Percentiles rank a stretch among this genome's conserved stretches.
Evolutionary conservation across 2,888 invertebrate genomes (phyloP).

Genomic region (Lasioglossum morio): DNA sequence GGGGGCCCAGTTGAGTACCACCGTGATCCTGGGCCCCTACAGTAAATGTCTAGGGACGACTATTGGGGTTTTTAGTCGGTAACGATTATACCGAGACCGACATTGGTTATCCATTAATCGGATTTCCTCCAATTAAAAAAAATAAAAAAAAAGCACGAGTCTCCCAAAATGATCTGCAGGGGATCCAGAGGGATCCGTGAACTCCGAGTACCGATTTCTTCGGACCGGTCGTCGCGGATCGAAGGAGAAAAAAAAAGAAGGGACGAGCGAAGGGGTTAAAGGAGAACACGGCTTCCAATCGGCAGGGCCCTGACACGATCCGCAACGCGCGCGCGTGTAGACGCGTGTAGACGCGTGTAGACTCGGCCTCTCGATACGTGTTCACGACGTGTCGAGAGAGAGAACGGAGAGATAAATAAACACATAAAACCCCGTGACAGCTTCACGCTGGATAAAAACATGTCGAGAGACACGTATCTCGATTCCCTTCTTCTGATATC

Average conservation of each 20-base stretch:
- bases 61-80: too few relatives aligned
- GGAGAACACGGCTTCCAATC: conserved; percentile 64
- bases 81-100: too few relatives aligned
- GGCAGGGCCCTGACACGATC: conserved; percentile 59
- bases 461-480: conserved; percentile 69
- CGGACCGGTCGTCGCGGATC: conserved; percentile 68
- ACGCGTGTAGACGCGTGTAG: conserved; percentile 36
- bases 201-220: conserved; percentile 44
- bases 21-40: too few relatives aligned
- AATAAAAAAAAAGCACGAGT: too few relatives aligned
- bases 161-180: conserved; percentile 15
- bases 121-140: too few relatives aligned
- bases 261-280: conserved; percentile 59
- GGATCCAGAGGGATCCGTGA: conserved; percentile 38
- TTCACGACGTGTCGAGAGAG: conserved; percentile 52
- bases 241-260: conserved; percentile 36
- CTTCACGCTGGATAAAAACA: conserved; percentile 78
- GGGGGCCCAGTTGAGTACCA: too few relatives aligned
- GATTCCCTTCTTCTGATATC: conserved; percentile 52
- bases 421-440: conserved; percentile 79
- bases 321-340: conserved; percentile 25
- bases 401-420: conserved; percentile 77
- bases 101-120: too few relatives aligned
- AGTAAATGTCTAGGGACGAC: too few relatives aligned
- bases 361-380: conserved; percentile 43